phyloP scores from a whole-genome alignment of 2,113 vertebrate genomes.

The Cheirogaleus medius region DNA sequence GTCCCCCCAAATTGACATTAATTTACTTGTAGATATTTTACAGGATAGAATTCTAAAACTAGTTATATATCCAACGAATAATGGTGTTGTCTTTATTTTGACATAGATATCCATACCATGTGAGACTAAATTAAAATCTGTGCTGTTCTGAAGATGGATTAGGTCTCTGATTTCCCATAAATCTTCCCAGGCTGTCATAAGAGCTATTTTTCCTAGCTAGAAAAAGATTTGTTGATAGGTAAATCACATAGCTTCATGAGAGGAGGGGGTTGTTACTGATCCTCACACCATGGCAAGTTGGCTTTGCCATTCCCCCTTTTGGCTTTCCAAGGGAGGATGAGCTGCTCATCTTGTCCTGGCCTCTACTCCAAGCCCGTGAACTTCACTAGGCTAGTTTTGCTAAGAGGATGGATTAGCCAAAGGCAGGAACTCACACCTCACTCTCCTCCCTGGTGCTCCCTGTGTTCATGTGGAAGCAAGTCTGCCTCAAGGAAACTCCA shows the following conservation, averaged over 20 bases:
- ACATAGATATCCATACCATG: neutral
- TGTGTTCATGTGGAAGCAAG: neutral
- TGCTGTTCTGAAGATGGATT: neutral
- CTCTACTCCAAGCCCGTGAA: neutral
- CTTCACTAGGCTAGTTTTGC: neutral
- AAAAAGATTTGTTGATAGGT: neutral
- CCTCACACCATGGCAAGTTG: neutral
- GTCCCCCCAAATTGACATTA: neutral
- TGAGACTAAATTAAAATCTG: slow-evolving; percentile 3
- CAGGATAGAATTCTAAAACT: neutral
- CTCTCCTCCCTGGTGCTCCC: no score
- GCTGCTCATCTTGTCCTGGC: neutral
- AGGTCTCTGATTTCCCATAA: neutral
- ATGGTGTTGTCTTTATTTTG: neutral
- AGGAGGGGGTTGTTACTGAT: neutral
- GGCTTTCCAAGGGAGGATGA: neutral
- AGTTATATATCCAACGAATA: neutral
- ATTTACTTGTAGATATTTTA: neutral
- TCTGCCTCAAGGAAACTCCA: neutral
- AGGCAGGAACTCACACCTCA: neutral
- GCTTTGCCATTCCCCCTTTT: neutral
- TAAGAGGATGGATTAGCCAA: neutral
- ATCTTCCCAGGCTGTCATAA: neutral
- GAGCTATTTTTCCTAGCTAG: neutral
- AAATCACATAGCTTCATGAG: neutral